These are phyloP conservation scores for Xylocampa areola DNA, from an alignment of 2,888 invertebrate genomes.

Conservation along the genomic window DNA sequence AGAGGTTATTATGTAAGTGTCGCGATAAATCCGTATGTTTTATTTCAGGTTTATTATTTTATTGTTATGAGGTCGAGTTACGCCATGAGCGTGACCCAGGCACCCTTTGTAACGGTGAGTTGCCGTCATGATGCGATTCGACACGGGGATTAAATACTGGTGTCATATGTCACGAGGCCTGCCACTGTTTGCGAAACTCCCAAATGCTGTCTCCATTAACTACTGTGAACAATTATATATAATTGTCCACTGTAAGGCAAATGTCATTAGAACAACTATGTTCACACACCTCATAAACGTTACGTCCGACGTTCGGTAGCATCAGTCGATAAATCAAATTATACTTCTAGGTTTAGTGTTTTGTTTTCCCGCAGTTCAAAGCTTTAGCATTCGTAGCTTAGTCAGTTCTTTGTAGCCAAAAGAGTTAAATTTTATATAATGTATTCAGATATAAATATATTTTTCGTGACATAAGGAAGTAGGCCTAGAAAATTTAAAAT, in stretches of 20 bases:
- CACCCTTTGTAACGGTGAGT: slow-evolving; percentile 64
- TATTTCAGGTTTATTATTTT: too few species aligned
- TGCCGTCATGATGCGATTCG: slow-evolving; percentile 68
- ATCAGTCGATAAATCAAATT: neutral
- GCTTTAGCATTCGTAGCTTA: too few species aligned
- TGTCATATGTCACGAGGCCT: slow-evolving; percentile 57
- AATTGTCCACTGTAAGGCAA: slow-evolving; percentile 43
- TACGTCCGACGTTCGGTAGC: slow-evolving; percentile 6
- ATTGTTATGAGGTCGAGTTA: slow-evolving; percentile 65
- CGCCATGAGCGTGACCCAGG: slow-evolving; percentile 67
- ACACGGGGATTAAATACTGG: slow-evolving; percentile 66
- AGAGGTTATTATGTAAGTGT: too few species aligned
- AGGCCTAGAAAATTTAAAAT: too few species aligned
- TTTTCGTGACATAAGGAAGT: too few species aligned
- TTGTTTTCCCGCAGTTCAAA: too few species aligned
- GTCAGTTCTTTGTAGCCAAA: too few species aligned
- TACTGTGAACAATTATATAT: slow-evolving; percentile 31
- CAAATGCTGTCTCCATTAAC: slow-evolving; percentile 30
- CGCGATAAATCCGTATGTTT: too few species aligned
- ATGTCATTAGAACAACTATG: slow-evolving; percentile 38
- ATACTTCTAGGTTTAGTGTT: slow-evolving; percentile 4
- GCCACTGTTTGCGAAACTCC: slow-evolving; percentile 54
- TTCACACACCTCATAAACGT: slow-evolving; percentile 2
- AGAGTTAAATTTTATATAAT: too few species aligned
- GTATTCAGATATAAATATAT: too few species aligned